Conservation (phyloP, 1,140 invertebrate species). For the Drosophila jambulina region DNA sequence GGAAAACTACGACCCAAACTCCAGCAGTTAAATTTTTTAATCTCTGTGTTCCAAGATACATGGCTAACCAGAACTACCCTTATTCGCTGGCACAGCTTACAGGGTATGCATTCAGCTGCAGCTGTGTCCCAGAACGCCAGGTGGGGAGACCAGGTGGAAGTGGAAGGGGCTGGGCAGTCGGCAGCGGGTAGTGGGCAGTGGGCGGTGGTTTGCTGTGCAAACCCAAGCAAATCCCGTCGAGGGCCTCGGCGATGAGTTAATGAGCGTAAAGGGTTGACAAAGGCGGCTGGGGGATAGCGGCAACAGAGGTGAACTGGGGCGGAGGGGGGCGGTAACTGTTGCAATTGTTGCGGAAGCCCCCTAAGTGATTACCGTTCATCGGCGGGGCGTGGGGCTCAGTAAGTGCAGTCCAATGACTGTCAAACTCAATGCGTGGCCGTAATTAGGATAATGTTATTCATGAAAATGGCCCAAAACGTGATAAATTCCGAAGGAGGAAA, state of each 20-base stretch:
- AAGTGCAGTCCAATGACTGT: slow-evolving; percentile 3
- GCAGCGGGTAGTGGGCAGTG: neutral
- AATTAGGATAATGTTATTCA: slow-evolving; percentile 21
- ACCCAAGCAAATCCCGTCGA: slow-evolving; percentile 46
- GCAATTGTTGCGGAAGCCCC: slow-evolving; percentile 53
- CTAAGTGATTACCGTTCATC: slow-evolving; percentile 37
- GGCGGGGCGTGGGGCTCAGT: slow-evolving; percentile 3
- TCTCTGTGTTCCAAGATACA: no score
- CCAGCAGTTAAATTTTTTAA: no score
- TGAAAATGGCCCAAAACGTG: slow-evolving; percentile 23
- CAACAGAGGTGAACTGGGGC: neutral
- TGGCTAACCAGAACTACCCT: neutral
- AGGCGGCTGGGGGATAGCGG: slow-evolving; percentile 22
- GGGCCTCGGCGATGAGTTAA: slow-evolving; percentile 47
- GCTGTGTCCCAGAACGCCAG: neutral
- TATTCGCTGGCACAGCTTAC: neutral
- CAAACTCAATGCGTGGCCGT: slow-evolving; percentile 3
- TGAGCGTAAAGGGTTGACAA: slow-evolving; percentile 56
- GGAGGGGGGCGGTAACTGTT: slow-evolving; percentile 4
- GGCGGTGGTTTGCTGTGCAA: slow-evolving; percentile 13
- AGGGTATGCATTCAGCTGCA: slow-evolving; percentile 25
- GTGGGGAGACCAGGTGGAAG: slow-evolving; percentile 7
- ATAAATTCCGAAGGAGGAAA: slow-evolving; percentile 14
- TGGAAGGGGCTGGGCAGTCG: neutral
- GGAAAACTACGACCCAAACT: no score